These are phyloP conservation scores for Papilio demoleus DNA, from an alignment of 2,888 invertebrate genomes.

Conservation along the genomic window DNA sequence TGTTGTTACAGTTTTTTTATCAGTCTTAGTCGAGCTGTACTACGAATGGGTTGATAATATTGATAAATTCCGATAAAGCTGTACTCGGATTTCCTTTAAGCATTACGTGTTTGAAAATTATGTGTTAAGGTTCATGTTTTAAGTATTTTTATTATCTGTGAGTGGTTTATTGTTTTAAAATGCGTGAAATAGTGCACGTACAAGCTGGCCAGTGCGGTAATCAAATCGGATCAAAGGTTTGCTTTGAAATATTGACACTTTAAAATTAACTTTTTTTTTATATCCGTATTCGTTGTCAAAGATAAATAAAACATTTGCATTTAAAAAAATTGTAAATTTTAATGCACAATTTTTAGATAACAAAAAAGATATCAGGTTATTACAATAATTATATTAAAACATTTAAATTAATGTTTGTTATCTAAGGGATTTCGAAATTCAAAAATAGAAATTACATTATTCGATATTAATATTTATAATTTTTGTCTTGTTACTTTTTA, in stretches of 20 bases:
- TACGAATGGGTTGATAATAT: conserved; percentile 39
- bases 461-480: too few relatives aligned
- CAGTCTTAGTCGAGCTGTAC: conserved; percentile 26
- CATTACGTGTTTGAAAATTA: conserved; percentile 26
- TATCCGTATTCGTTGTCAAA: not conserved
- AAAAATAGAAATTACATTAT: too few relatives aligned
- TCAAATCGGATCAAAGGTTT: conserved; percentile 96
- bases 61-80: conserved; percentile 37
- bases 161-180: conserved; percentile 63
- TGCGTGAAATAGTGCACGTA: conserved; percentile 98
- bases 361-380: too few relatives aligned
- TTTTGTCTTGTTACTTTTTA: too few relatives aligned
- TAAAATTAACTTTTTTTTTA: not conserved
- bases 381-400: too few relatives aligned
- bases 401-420: too few relatives aligned
- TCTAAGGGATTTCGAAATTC: too few relatives aligned
- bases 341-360: too few relatives aligned
- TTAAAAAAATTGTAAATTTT: too few relatives aligned
- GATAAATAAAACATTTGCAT: not conserved
- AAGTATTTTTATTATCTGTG: conserved; percentile 32
- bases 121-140: conserved; percentile 25
- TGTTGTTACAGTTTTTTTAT: conserved; percentile 16
- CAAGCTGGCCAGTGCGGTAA: conserved; percentile 98
- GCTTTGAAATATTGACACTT: conserved; percentile 15
- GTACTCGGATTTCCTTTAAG: not conserved